Evolutionary conservation across 1,140 invertebrate species (phyloP), one percentile per base, ranked within the genome.

Genomic region (Calosoma granatense): DNA sequence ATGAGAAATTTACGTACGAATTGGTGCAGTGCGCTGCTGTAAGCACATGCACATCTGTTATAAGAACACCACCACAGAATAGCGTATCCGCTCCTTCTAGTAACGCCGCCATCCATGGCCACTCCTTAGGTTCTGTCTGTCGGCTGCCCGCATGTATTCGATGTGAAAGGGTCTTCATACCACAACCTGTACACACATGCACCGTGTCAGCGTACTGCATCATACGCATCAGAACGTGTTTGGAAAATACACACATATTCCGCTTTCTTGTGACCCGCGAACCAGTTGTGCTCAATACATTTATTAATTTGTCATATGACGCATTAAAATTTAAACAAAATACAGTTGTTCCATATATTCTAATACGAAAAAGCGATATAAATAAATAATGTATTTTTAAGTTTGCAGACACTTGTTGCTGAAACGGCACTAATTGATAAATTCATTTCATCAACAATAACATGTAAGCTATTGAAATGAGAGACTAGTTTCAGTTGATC

Each of bases 101-200:
- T 0, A 88, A 64, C 1, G 85, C 85, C 0, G 79, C 88, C 79
- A 91, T 86, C 89, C 89, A 92, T 1, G 88, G 88, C 86, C 86
- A 91, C 63, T 53, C 20, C 54, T 81, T 78, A 0, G 81, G 79
- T 64, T 81, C 80, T 0, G 85, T 81, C 0, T 80, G 79, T 51
- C 74, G 65, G 0, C 85, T 83, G 2, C 85, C 84, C 1, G 80
- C 74, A 20, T 86, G 75, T 53, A 78, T 72, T 4, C 72, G 62
- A 59, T 70, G 75, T 36, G 75, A 71, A 61, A 79, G 77, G 0
- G 77, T 77, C 61, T 78, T 82, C 1, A 84, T 70, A 11, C 87
- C 86, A 63, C 86, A 90, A 36, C 84, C 86, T 76, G 47, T 74
- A n/a, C n/a, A n/a, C n/a, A n/a, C n/a, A n/a, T n/a, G n/a, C n/a